phyloP scores from a whole-genome alignment of 2,888 invertebrate genomes.

The Drosophila flavopinicola region DNA sequence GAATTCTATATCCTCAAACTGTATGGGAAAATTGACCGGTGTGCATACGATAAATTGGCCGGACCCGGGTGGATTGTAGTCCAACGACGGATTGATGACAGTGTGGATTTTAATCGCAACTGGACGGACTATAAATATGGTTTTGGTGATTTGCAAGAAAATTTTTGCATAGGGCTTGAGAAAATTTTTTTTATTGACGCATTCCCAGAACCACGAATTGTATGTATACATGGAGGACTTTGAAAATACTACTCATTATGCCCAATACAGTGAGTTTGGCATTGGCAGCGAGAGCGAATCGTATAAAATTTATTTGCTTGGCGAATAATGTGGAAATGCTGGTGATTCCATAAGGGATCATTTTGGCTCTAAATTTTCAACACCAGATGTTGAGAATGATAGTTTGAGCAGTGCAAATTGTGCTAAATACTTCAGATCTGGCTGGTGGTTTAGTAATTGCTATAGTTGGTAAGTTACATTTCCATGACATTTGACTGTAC shows the following conservation, averaged over 20 bases:
- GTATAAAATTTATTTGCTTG: slow-evolving; percentile 87
- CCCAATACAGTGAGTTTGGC: slow-evolving; percentile 87
- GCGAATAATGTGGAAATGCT: slow-evolving; percentile 87
- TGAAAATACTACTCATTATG: slow-evolving; percentile 85
- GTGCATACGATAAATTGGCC: slow-evolving; percentile 66
- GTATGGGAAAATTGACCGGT: neutral
- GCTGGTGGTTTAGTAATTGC: slow-evolving; percentile 89
- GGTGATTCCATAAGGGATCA: slow-evolving; percentile 87
- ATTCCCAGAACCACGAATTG: slow-evolving; percentile 85
- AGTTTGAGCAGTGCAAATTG: slow-evolving; percentile 84
- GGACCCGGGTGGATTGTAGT: slow-evolving; percentile 85
- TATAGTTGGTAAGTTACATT: neutral
- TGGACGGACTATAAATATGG: slow-evolving; percentile 88
- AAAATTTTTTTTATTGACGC: slow-evolving; percentile 85
- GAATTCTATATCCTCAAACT: neutral
- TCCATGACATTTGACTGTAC: neutral
- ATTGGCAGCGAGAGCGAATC: slow-evolving; percentile 87
- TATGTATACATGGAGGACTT: slow-evolving; percentile 87
- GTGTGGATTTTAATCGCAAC: slow-evolving; percentile 87
- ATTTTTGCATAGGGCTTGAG: slow-evolving; percentile 89
- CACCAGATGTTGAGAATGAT: slow-evolving; percentile 88
- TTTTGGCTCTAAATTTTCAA: slow-evolving; percentile 85
- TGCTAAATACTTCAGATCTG: slow-evolving; percentile 87
- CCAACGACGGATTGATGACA: slow-evolving; percentile 86
- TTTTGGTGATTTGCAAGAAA: slow-evolving; percentile 88